These are phyloP conservation scores for Nycticorax nycticorax DNA, from an alignment of 2,113 vertebrate species.

Conservation along the genomic window DNA sequence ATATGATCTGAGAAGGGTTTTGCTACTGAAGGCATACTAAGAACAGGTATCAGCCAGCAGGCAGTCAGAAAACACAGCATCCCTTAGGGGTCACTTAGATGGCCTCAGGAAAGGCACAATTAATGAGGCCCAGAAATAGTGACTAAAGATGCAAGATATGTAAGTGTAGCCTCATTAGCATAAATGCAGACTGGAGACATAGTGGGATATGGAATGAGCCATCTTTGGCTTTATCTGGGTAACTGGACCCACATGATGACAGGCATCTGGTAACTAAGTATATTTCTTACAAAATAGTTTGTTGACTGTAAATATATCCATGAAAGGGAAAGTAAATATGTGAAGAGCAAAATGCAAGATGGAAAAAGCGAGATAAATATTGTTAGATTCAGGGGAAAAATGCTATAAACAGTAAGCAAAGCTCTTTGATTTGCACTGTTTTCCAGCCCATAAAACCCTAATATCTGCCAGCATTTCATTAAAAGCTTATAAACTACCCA, in stretches of 20 bases:
- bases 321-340: conserved; percentile 73
- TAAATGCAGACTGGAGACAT: neutral
- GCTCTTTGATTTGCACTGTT: conserved; percentile 75
- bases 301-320: neutral
- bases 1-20: neutral
- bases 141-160: neutral
- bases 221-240: neutral
- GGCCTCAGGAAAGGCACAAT: neutral
- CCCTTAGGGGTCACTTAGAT: neutral
- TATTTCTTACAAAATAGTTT: neutral
- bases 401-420: conserved; percentile 74
- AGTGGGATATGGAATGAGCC: neutral
- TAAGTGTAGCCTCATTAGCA: neutral
- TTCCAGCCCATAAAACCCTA: conserved; percentile 78
- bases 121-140: neutral
- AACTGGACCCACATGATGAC: neutral
- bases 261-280: neutral
- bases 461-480: conserved; percentile 66
- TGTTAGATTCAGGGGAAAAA: conserved; percentile 62
- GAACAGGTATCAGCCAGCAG: neutral
- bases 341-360: conserved; percentile 58
- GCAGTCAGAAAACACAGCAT: neutral
- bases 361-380: conserved; percentile 69
- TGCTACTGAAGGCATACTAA: neutral
- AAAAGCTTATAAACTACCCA: conserved; percentile 62